These are phyloP conservation scores for Stenodema calcarata DNA, from an alignment of 2,888 invertebrate species.

Conservation along the genomic window DNA sequence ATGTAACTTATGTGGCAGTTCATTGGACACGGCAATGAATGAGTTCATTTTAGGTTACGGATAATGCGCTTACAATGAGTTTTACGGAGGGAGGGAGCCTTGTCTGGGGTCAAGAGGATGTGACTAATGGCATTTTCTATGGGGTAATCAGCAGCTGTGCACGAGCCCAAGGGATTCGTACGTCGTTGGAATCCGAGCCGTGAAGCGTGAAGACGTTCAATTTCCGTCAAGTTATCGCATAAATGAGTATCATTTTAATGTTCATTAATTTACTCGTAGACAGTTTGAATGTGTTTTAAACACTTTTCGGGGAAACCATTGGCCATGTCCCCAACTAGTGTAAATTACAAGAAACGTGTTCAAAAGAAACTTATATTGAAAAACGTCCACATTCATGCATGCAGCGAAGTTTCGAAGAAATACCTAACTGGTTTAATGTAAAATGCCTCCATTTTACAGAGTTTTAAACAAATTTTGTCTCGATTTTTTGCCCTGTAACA, in stretches of 20 bases:
- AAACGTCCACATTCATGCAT: too few species aligned
- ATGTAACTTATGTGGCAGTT: neutral
- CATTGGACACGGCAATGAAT: slow-evolving; percentile 26
- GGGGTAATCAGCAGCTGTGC: slow-evolving; percentile 46
- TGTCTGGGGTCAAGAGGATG: slow-evolving; percentile 41
- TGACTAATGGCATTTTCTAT: slow-evolving; percentile 47
- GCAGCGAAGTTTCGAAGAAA: too few species aligned
- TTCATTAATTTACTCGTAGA: neutral
- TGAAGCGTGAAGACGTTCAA: slow-evolving; percentile 2
- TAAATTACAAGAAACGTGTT: neutral
- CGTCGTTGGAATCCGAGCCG: neutral
- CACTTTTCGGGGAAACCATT: neutral
- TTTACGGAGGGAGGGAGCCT: neutral
- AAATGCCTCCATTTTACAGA: too few species aligned
- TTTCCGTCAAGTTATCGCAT: neutral
- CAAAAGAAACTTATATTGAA: neutral
- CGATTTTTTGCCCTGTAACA: too few species aligned
- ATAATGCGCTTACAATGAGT: slow-evolving; percentile 34
- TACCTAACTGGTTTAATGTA: too few species aligned
- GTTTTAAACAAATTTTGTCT: too few species aligned
- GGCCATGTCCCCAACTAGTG: neutral
- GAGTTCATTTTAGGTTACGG: slow-evolving; percentile 39
- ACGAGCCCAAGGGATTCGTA: neutral
- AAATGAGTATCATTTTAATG: neutral
- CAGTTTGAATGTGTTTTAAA: neutral